A percentile compares a stretch with the other conserved stretches of the same genome.
Evolutionary conservation across 2,888 invertebrate genomes (phyloP).

Genomic region (Onthophagus sagittarius): DNA sequence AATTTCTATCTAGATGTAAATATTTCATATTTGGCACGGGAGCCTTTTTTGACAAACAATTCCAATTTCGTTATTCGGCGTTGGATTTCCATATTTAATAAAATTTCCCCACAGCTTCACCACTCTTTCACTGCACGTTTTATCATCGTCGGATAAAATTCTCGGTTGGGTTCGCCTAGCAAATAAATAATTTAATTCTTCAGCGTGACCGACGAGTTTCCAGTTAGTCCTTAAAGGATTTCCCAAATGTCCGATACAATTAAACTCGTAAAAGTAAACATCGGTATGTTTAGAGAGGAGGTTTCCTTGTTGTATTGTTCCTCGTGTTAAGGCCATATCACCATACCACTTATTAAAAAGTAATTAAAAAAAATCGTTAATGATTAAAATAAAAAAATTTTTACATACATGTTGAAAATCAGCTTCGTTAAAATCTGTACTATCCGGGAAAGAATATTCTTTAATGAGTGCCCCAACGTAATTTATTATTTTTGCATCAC

Average conservation of each 20-base stretch:
- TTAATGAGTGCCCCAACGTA: not conserved
- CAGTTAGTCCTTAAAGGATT: not conserved
- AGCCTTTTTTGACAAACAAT: not conserved
- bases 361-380: not conserved
- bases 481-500: not conserved
- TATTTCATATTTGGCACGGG: constrained; percentile 2
- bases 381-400: not conserved
- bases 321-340: constrained; percentile 4
- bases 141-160: not conserved
- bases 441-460: not conserved
- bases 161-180: not conserved
- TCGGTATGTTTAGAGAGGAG: not conserved
- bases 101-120: not conserved
- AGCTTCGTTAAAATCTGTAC: not conserved
- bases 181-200: constrained; percentile 6
- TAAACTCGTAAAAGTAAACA: not conserved
- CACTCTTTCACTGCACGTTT: not conserved
- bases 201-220: not conserved
- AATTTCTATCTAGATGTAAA: not conserved
- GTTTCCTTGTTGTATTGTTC: not conserved
- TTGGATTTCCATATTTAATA: not conserved
- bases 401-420: not conserved
- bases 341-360: constrained; percentile 1
- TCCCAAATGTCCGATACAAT: not conserved
- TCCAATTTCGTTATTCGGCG: not conserved